These are phyloP conservation scores for Philereme vetulata DNA, from an alignment of 2,888 invertebrate genomes.

Conservation along the genomic window DNA sequence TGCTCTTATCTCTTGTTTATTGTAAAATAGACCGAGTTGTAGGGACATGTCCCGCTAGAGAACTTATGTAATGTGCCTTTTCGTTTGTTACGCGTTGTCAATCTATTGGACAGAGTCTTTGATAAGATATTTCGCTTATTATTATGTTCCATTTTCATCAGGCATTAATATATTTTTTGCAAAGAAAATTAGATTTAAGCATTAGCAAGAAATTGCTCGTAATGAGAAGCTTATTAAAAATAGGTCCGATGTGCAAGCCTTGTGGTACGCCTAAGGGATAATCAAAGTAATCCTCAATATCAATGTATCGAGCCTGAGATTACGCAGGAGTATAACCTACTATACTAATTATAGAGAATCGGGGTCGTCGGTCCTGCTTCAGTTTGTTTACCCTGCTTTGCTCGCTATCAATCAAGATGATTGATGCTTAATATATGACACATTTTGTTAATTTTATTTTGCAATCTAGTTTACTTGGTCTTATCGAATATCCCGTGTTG, in stretches of 20 bases:
- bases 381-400: constrained; percentile 41
- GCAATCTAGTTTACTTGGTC: constrained; percentile 46
- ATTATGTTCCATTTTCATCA: not conserved
- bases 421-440: constrained; percentile 58
- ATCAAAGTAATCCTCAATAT: constrained; percentile 13
- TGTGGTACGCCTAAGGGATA: constrained; percentile 5
- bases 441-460: constrained; percentile 56
- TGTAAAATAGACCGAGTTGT: constrained; percentile 27
- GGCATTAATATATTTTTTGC: no score
- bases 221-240: not conserved
- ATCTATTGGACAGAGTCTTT: not conserved
- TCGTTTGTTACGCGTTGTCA: constrained; percentile 7
- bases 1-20: constrained; percentile 29
- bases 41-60: constrained; percentile 11
- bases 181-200: not conserved
- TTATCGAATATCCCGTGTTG: constrained; percentile 36
- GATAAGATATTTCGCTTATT: not conserved
- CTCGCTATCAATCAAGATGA: constrained; percentile 67
- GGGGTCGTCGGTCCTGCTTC: constrained; percentile 34
- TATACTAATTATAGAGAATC: constrained; percentile 33
- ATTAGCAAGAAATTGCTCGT: not conserved
- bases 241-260: constrained; percentile 7
- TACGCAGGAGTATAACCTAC: constrained; percentile 25
- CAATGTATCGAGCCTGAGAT: constrained; percentile 18
- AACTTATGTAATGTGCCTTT: constrained; percentile 27